Conservation (phyloP, 2,888 invertebrate genomes). For the Tetragnatha montana region DNA sequence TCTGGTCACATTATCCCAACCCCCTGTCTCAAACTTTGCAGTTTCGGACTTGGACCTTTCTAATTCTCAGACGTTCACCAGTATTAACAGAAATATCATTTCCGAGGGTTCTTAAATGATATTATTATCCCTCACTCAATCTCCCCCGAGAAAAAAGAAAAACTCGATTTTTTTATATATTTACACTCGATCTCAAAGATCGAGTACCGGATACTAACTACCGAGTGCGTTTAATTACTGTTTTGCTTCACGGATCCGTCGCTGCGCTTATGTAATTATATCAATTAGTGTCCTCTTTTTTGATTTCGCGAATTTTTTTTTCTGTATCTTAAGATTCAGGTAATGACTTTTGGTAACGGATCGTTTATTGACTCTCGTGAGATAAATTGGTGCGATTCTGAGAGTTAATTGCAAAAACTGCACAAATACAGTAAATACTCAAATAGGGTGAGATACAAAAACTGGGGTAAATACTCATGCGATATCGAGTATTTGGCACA, state of each 20-base stretch:
- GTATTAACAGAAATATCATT: not conserved
- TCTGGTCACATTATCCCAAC: no score
- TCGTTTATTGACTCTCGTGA: slow-evolving; percentile 16
- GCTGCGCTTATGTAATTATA: slow-evolving; percentile 42
- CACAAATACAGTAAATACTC: no score
- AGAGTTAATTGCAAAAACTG: slow-evolving; percentile 15
- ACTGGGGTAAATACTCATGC: no score
- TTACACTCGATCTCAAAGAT: not conserved
- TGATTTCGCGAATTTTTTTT: not conserved
- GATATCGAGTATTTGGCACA: no score
- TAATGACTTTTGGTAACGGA: slow-evolving; percentile 14
- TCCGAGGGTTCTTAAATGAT: not conserved
- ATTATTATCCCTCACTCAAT: slow-evolving; percentile 11
- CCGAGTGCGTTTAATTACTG: slow-evolving; percentile 26
- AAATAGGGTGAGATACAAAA: no score
- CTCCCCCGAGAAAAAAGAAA: not conserved
- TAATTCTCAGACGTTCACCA: not conserved
- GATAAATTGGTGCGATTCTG: not conserved
- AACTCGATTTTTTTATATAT: not conserved
- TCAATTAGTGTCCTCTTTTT: slow-evolving; percentile 28
- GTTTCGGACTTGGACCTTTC: no score
- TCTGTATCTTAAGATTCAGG: not conserved
- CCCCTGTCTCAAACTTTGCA: no score
- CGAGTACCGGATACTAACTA: slow-evolving; percentile 14
- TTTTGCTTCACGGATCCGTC: slow-evolving; percentile 44